Conservation (phyloP, 2,113 vertebrate species). For the Blennius ocellaris region DNA sequence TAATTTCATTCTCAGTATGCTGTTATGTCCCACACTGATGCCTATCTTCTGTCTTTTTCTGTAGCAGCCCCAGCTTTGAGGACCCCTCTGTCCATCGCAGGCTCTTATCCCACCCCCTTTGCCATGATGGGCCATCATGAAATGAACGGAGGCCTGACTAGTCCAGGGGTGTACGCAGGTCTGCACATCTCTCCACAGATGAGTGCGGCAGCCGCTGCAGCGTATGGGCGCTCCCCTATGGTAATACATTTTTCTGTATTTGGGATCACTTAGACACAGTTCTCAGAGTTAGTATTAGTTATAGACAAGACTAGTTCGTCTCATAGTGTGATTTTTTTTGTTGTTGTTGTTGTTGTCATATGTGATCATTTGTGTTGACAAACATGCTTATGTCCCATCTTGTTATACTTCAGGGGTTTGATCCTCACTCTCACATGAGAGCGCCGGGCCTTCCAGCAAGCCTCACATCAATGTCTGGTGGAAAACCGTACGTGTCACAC, state of each 20-base stretch:
- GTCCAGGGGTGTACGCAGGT: slow-evolving; percentile 91
- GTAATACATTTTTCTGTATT: slow-evolving; percentile 77
- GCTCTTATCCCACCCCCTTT: slow-evolving; percentile 91
- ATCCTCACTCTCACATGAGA: slow-evolving; percentile 93
- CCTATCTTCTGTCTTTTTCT: slow-evolving; percentile 33
- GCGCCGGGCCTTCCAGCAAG: slow-evolving; percentile 92
- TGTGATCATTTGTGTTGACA: not conserved
- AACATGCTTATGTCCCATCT: not conserved
- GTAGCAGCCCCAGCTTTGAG: slow-evolving; percentile 90
- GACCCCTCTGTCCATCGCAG: slow-evolving; percentile 91
- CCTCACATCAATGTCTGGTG: slow-evolving; percentile 93
- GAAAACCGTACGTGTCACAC: slow-evolving; percentile 91
- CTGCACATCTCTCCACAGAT: slow-evolving; percentile 97
- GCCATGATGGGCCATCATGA: slow-evolving; percentile 97
- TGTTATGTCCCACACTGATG: slow-evolving; percentile 22
- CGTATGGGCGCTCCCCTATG: slow-evolving; percentile 92
- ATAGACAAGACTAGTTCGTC: too few species aligned
- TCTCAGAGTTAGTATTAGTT: not conserved
- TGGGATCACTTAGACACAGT: not conserved
- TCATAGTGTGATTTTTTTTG: not conserved
- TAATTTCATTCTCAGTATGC: not conserved
- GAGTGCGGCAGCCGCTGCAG: slow-evolving; percentile 90
- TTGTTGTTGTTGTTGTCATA: not conserved
- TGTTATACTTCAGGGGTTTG: slow-evolving; percentile 87
- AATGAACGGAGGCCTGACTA: slow-evolving; percentile 94